phyloP scores from a whole-genome alignment of 2,888 invertebrate genomes.

The Loripinus fragilis region DNA sequence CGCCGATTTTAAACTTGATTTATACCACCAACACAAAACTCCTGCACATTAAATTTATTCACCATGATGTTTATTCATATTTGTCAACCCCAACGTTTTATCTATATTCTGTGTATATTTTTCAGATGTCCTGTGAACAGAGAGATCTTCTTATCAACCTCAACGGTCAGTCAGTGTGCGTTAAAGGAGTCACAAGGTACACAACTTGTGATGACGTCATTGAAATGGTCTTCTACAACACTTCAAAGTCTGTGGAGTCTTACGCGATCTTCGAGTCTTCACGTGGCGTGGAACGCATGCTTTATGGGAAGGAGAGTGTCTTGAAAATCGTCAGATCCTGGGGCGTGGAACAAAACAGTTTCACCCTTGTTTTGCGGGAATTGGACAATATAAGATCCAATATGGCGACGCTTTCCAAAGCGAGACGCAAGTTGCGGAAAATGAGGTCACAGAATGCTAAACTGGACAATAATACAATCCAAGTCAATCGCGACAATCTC shows the following conservation, averaged over 20 bases:
- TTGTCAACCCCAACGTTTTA: no score
- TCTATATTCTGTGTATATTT: not conserved
- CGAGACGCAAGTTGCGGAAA: constrained; percentile 21
- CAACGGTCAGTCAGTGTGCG: not conserved
- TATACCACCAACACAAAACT: no score
- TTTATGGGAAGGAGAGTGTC: constrained; percentile 46
- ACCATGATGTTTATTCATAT: no score
- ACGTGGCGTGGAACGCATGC: constrained; percentile 49
- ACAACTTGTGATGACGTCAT: constrained; percentile 39
- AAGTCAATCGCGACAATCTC: not conserved
- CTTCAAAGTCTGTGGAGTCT: not conserved
- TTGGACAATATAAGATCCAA: constrained; percentile 32
- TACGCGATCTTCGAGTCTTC: constrained; percentile 56
- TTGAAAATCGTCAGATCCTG: constrained; percentile 53
- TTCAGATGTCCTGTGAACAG: not conserved
- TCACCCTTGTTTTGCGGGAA: not conserved
- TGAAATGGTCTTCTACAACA: constrained; percentile 18
- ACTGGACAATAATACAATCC: not conserved
- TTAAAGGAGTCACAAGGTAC: constrained; percentile 17
- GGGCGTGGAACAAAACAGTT: constrained; percentile 32
- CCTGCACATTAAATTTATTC: no score
- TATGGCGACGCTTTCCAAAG: constrained; percentile 24
- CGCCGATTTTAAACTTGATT: no score
- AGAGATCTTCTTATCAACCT: not conserved
- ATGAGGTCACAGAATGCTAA: constrained; percentile 10